These are phyloP conservation scores for Heteropelma amictum DNA, from an alignment of 2,888 invertebrate species.

Conservation along the genomic window DNA sequence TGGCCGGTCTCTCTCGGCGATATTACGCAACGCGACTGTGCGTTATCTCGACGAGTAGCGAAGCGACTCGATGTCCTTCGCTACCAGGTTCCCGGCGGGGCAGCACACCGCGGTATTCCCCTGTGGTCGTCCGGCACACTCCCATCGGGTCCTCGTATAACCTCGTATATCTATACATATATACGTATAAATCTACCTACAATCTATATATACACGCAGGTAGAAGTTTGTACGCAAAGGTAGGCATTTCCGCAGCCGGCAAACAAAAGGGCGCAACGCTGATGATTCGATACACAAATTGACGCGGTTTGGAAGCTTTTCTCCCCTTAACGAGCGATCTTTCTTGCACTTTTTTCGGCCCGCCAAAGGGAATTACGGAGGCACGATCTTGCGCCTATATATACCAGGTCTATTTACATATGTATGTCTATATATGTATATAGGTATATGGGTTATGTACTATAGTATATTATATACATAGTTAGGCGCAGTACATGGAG, in stretches of 20 bases:
- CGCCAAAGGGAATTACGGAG: slow-evolving; percentile 47
- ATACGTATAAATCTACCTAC: too few relatives aligned
- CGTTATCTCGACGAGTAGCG: slow-evolving; percentile 72
- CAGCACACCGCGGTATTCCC: slow-evolving; percentile 53
- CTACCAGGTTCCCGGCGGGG: slow-evolving; percentile 66
- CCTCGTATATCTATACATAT: slow-evolving; percentile 37
- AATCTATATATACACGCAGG: slow-evolving; percentile 28
- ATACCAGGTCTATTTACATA: neutral
- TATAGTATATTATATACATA: too few relatives aligned
- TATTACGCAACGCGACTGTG: slow-evolving; percentile 71
- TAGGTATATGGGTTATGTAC: neutral
- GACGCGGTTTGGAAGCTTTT: neutral
- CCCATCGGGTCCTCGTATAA: slow-evolving; percentile 34
- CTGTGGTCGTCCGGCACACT: slow-evolving; percentile 40
- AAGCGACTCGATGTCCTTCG: slow-evolving; percentile 71
- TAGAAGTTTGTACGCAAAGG: neutral
- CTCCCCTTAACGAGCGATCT: neutral
- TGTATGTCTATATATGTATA: neutral
- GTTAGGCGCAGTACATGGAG: slow-evolving; percentile 60
- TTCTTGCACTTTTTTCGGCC: slow-evolving; percentile 25
- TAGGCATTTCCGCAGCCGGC: slow-evolving; percentile 46
- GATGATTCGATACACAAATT: neutral
- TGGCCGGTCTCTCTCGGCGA: slow-evolving; percentile 46
- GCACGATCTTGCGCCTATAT: slow-evolving; percentile 21
- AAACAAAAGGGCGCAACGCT: neutral